These are phyloP conservation scores for Abrostola tripartita DNA, from an alignment of 2,888 invertebrate species.

Conservation along the genomic window DNA sequence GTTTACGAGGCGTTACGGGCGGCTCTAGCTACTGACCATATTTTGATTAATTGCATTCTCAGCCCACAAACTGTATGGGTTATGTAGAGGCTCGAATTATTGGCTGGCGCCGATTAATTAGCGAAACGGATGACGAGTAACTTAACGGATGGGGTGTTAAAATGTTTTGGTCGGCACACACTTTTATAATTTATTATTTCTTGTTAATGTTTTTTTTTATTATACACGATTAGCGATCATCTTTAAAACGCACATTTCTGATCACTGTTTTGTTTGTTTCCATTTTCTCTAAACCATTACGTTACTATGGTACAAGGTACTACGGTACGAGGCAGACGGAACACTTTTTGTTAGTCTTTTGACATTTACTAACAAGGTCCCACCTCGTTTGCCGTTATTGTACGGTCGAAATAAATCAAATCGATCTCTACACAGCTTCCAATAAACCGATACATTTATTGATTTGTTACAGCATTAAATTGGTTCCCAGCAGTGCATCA, in stretches of 20 bases:
- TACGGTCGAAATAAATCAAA: constrained; percentile 85
- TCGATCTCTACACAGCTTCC: constrained; percentile 86
- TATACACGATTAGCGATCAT: constrained; percentile 49
- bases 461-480: constrained; percentile 88
- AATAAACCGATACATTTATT: constrained; percentile 88
- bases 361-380: constrained; percentile 87
- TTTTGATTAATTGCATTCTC: constrained; percentile 88
- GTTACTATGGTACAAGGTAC: constrained; percentile 34
- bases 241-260: constrained; percentile 38
- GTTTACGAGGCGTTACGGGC: constrained; percentile 87
- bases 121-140: constrained; percentile 79
- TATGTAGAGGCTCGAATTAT: constrained; percentile 73
- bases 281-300: constrained; percentile 37
- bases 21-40: constrained; percentile 86
- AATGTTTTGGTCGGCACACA: constrained; percentile 71
- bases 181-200: constrained; percentile 68
- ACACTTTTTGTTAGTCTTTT: constrained; percentile 71
- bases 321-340: constrained; percentile 47
- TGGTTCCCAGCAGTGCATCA: constrained; percentile 85
- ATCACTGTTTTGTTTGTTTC: constrained; percentile 39
- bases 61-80: constrained; percentile 69
- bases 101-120: constrained; percentile 86
- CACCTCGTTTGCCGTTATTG: constrained; percentile 78
- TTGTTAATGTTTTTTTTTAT: constrained; percentile 64
- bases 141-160: constrained; percentile 74